Evolutionary conservation across 2,888 invertebrate genomes (phyloP), one percentile per base, ranked within the genome.

Genomic region (Acrobasis consociella): DNA sequence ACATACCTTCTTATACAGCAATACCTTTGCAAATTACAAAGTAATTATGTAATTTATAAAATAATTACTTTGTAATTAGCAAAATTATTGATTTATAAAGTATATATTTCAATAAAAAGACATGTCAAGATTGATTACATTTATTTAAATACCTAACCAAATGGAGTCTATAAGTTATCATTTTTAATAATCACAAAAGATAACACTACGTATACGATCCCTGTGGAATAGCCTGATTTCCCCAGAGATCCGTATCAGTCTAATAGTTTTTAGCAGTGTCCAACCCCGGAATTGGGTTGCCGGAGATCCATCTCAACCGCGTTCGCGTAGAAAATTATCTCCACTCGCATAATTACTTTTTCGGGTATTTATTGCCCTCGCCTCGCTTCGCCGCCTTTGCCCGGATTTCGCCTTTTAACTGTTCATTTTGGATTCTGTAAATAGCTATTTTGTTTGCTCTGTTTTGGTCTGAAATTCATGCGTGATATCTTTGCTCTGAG

Each of bases 241-340:
- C 60, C 60, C 17, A 38, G 51, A 17, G 60, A 22, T 50, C 37
- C 3, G 37, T 49, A 50, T 50, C 60, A 13, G 38, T 55, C 53
- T 62, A 62, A 55, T 62, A 62, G 62, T 62, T 62, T 62, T 62
- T 55, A 61, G 49, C n/a, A 62, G 49, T 49, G 55, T 55, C 53
- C 49, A 37, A 49, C 42, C 22, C 52, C 22, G 46, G 56, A 62
- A 49, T 55, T 55, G 37, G 51, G 37, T 17, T 53, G 49, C 58
- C 49, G 64, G 67, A 69, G 68, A 75, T 72, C 71, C 68, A 73
- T 73, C 73, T 76, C 68, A 67, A 67, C 67, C 67, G 69, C 72
- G 69, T 69, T 66, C 67, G 69, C 58, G 68, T 71, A 70, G 74
- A 71, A 75, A 76, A 76, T 76, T 72, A 76, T 73, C 73, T 73